A percentile compares a stretch with the other conserved stretches of the same genome.
These are phyloP conservation scores for Pseudomyrmex pallidus DNA, from an alignment of 1,140 invertebrate genomes.

Conservation along the genomic window DNA sequence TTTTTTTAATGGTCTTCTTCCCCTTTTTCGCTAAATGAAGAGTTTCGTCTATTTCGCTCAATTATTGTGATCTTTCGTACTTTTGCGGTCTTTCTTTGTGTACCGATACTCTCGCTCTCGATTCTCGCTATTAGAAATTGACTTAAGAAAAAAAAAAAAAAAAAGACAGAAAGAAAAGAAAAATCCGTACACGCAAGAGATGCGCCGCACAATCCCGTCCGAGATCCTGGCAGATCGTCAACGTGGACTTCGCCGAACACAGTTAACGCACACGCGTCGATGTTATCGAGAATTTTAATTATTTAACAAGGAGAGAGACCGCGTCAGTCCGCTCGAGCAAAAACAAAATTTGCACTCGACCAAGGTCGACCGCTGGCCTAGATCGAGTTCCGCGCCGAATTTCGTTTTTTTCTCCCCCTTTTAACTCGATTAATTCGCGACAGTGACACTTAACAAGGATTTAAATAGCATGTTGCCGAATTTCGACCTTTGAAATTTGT, in stretches of 20 bases:
- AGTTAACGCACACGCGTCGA: not conserved
- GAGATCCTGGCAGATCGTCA: too few relatives aligned
- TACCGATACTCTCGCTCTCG: slow-evolving; percentile 22
- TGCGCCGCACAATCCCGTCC: slow-evolving; percentile 31
- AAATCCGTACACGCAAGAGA: slow-evolving; percentile 31
- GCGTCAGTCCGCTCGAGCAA: not conserved
- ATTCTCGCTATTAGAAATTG: slow-evolving; percentile 38
- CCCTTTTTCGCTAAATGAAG: slow-evolving; percentile 61
- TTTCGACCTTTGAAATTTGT: slow-evolving; percentile 57
- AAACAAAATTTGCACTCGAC: slow-evolving; percentile 33
- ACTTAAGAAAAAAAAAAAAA: slow-evolving; percentile 18
- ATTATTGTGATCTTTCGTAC: slow-evolving; percentile 41
- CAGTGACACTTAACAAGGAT: slow-evolving; percentile 13
- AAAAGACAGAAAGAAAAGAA: not conserved
- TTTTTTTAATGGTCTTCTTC: slow-evolving; percentile 74
- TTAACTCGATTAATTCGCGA: not conserved
- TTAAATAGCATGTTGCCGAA: slow-evolving; percentile 5
- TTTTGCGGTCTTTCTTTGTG: not conserved
- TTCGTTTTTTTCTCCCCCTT: not conserved
- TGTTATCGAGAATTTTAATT: too few relatives aligned
- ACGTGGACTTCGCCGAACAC: not conserved
- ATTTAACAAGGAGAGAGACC: too few relatives aligned
- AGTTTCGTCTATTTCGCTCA: slow-evolving; percentile 57
- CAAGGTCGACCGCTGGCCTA: slow-evolving; percentile 47
- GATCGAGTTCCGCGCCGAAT: slow-evolving; percentile 5